These are phyloP conservation scores for Zygaena filipendulae DNA, from an alignment of 2,888 invertebrate species.

Conservation along the genomic window DNA sequence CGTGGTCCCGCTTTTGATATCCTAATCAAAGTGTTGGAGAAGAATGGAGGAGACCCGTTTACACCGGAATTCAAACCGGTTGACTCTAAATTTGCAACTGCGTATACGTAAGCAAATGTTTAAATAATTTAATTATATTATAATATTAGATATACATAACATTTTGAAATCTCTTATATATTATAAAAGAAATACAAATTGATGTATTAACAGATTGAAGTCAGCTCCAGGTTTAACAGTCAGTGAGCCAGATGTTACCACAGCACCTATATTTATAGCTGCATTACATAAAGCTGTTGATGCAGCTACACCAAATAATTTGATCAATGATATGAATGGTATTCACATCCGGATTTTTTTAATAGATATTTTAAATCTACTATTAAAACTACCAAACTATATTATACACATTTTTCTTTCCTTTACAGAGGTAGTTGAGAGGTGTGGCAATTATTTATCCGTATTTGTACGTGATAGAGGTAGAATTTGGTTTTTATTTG, in stretches of 20 bases:
- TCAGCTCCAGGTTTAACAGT: slow-evolving; percentile 37
- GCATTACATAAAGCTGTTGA: slow-evolving; percentile 30
- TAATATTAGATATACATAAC: neutral
- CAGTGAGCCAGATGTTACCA: slow-evolving; percentile 24
- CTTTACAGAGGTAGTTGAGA: slow-evolving; percentile 32
- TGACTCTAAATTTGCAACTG: slow-evolving; percentile 25
- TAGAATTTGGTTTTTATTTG: slow-evolving; percentile 15
- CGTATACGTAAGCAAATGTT: slow-evolving; percentile 29
- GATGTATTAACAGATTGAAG: slow-evolving; percentile 26
- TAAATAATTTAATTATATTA: slow-evolving; percentile 1
- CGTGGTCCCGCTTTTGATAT: slow-evolving; percentile 45
- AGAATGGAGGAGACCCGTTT: slow-evolving; percentile 26
- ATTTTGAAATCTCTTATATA: neutral
- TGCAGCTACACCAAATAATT: slow-evolving; percentile 24
- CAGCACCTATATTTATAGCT: slow-evolving; percentile 21
- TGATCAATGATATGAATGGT: slow-evolving; percentile 34
- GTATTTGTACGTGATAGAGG: slow-evolving; percentile 41
- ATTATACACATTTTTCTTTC: slow-evolving; percentile 3
- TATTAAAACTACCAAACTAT: neutral
- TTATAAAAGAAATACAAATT: neutral
- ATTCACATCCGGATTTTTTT: slow-evolving; percentile 3
- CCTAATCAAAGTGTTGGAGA: slow-evolving; percentile 29
- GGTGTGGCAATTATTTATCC: slow-evolving; percentile 37
- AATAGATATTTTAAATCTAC: neutral
- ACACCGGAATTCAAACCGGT: slow-evolving; percentile 24